Evolutionary conservation across 2,113 vertebrate species (phyloP), one percentile per base, ranked within the genome.

Genomic region (Pomatorhinus ruficollis): DNA sequence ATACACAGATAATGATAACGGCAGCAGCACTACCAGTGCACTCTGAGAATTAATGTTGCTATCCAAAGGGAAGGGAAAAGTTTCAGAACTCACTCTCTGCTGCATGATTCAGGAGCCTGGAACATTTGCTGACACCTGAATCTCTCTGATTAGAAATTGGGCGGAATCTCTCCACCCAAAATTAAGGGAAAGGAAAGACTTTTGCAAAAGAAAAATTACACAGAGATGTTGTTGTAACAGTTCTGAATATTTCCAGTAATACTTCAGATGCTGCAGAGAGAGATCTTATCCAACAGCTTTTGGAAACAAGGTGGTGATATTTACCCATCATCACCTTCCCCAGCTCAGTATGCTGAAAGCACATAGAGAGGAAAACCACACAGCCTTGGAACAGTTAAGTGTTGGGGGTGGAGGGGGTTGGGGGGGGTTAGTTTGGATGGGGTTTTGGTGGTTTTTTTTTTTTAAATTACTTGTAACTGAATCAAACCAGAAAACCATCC

Each of bases 171-270:
- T 54, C 91, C 50, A 66, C 53, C 19, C 78, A 79, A 91, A 84
- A 65, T 0, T 53, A 68, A 53, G 25, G 53, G 56, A 87, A 71
- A 44, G 64, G 17, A 81, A 86, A 90, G 85, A 78, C 37, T 95
- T 95, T 16, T 84, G 60, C 90, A 83, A 70, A 80, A 74, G 66
- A 56, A 74, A 88, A 82, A 90, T 42, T 54, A 90, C 13, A 47
- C 79, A 68, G 93, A 94, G 66, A 77, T 92, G 83, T 83, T 88
- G 92, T 89, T 90, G 24, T 71, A 96, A 94, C 68, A 90, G 89
- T 63, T 95, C 52, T 52, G 79, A 83, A 8, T 90, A 92, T 71
- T 95, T 91, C 75, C 83, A 89, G 90, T 64, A 77, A 95, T 90
- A 31, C 79, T 92, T 96, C 92, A 92, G 69, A 92, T 49, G 88